Percentiles rank a stretch among this genome's conserved stretches.
phyloP scores from a whole-genome alignment of 2,888 invertebrate species.

The Leptinotarsa juncta region DNA sequence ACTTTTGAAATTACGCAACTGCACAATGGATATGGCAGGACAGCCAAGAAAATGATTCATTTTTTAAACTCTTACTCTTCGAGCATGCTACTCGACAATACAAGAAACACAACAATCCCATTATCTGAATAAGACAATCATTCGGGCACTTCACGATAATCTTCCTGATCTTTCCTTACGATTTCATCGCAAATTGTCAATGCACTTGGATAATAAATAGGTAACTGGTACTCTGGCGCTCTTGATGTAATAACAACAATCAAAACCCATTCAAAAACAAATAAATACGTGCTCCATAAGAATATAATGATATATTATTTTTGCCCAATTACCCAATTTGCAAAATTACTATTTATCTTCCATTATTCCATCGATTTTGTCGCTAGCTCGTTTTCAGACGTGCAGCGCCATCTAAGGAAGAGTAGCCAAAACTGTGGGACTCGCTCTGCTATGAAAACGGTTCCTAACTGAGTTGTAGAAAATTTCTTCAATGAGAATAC shows the following conservation, averaged over 20 bases:
- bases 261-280: constrained; percentile 31
- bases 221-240: constrained; percentile 19
- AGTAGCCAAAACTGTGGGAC: constrained; percentile 1
- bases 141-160: neutral
- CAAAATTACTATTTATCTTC: constrained; percentile 35
- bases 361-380: constrained; percentile 27
- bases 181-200: constrained; percentile 5
- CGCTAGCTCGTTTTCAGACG: constrained; percentile 18
- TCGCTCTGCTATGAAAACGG: neutral
- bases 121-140: neutral
- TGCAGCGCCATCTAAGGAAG: constrained; percentile 36
- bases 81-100: neutral
- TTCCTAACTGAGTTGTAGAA: neutral
- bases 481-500: neutral
- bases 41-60: no score
- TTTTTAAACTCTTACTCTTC: no score
- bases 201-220: constrained; percentile 9
- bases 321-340: constrained; percentile 39
- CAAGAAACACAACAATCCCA: neutral
- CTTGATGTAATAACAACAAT: constrained; percentile 32
- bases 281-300: constrained; percentile 38
- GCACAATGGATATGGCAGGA: no score
- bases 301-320: constrained; percentile 39
- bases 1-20: no score
- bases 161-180: constrained; percentile 14